Conservation (phyloP, 2,797 vertebrate species). For the Podarcis lilfordi region DNA sequence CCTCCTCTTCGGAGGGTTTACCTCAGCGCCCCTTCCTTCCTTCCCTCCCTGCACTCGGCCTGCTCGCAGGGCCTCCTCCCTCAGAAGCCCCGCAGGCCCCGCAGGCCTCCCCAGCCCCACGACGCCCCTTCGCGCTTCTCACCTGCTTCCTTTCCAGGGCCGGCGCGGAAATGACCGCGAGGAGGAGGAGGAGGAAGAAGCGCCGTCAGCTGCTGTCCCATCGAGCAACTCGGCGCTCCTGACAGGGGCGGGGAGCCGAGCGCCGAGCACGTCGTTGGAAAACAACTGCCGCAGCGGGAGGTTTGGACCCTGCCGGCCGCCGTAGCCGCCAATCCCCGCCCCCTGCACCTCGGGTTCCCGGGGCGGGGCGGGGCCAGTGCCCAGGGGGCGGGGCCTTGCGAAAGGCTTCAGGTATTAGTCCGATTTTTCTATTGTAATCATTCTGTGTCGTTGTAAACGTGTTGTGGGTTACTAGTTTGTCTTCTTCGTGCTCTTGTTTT, state of each 20-base stretch:
- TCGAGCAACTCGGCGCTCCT: constrained; percentile 24
- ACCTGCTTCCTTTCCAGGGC: background rate
- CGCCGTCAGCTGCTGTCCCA: constrained; percentile 6
- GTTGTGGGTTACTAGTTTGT: too few species aligned
- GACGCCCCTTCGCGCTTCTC: background rate
- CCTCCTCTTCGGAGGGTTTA: too few species aligned
- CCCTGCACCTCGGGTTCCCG: fast-evolving
- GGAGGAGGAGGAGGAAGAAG: background rate
- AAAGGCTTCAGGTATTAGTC: too few species aligned
- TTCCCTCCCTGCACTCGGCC: too few species aligned
- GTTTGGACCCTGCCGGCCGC: background rate
- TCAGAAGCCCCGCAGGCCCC: background rate
- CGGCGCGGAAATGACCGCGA: constrained; percentile 19
- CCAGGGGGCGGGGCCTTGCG: background rate
- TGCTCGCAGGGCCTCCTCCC: background rate
- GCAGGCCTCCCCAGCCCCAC: background rate
- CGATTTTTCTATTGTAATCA: too few species aligned
- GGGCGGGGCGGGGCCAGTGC: background rate
- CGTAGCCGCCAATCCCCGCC: too few species aligned
- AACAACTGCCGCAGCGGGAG: background rate
- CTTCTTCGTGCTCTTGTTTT: too few species aligned
- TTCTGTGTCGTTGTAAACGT: too few species aligned
- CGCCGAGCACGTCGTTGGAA: background rate
- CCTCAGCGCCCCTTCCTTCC: too few species aligned
- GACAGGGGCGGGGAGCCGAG: background rate